Percentiles rank a stretch among this genome's conserved stretches.
phyloP scores from a whole-genome alignment of 2,888 invertebrate genomes.

The Cheiracanthium punctorium region DNA sequence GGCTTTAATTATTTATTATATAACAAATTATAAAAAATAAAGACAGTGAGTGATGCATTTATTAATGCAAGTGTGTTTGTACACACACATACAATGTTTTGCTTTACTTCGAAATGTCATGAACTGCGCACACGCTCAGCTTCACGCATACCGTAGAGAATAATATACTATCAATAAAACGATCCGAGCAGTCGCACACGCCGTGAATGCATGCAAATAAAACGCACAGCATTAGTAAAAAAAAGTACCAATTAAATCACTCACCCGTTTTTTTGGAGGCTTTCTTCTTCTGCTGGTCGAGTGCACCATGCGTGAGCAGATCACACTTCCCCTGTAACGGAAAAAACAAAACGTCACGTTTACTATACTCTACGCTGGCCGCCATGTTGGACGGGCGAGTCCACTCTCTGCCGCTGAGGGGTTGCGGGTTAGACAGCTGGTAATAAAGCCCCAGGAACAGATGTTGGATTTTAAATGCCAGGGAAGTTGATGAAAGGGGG shows the following conservation, averaged over 20 bases:
- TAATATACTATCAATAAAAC: neutral
- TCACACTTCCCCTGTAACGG: slow-evolving; percentile 69
- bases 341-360: slow-evolving; percentile 69
- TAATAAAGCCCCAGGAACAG: slow-evolving; percentile 42
- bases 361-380: slow-evolving; percentile 60
- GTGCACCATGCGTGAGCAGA: slow-evolving; percentile 69
- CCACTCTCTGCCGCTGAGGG: slow-evolving; percentile 41
- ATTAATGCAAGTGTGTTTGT: no score
- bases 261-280: slow-evolving; percentile 71
- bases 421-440: slow-evolving; percentile 51
- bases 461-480: slow-evolving; percentile 42
- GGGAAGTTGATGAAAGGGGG: slow-evolving; percentile 16
- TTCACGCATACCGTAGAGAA: neutral
- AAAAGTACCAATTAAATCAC: slow-evolving; percentile 20
- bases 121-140: neutral
- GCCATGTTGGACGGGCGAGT: slow-evolving; percentile 64
- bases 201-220: neutral
- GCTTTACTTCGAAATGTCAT: no score
- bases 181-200: neutral
- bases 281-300: slow-evolving; percentile 70
- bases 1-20: no score
- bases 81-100: no score
- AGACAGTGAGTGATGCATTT: no score
- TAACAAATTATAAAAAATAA: no score
- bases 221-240: neutral